Evolutionary conservation across 2,113 vertebrate genomes (phyloP), one percentile per base, ranked within the genome.

Genomic region (Gorilla gorilla): DNA sequence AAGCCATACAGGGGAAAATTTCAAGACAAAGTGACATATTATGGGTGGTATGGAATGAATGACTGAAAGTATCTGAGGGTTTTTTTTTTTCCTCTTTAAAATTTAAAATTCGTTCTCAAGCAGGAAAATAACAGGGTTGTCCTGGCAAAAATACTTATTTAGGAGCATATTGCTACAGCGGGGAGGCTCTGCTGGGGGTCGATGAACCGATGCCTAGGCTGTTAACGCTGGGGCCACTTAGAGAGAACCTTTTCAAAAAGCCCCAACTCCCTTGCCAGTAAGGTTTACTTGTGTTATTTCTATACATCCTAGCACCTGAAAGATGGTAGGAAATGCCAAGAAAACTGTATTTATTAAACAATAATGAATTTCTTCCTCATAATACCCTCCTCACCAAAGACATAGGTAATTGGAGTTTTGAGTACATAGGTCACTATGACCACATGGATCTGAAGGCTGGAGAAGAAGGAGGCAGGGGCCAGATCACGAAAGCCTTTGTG

Each of bases 1-100:
- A 95, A 93, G 92, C 84, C 96, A 96, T 61, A 61, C 61, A 23
- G 81, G 90, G 80, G 79, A 84, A 89, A 95, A 82, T 95, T 96
- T 96, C 88, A 80, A 97, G 96, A 83, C 50, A 78, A 79, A 94
- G 93, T 85, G 90, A 96, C 96, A 95, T 68, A 96, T 96, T 59
- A 96, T 80, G 48, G 92, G 80, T 55, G 35, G 57, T 72, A n/a
- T 64, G 81, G 85, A 94, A 85, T 92, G 94, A 97, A 85, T 95
- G 89, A 89, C 87, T 90, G 89, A 85, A 89, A 85, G 87, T 78
- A 92, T 95, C 75, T 45, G 38, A 96, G 95, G 59, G 14, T 4
- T 72, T 18, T 76, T 35, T 70, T 45, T 72, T 40, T 66, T 10
- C 4, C 40, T 55, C 30, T 80, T 93, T 75, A 88, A 93, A 90